These are phyloP conservation scores for Crotalus horridus DNA, from an alignment of 2,113 vertebrate genomes.

Conservation along the genomic window DNA sequence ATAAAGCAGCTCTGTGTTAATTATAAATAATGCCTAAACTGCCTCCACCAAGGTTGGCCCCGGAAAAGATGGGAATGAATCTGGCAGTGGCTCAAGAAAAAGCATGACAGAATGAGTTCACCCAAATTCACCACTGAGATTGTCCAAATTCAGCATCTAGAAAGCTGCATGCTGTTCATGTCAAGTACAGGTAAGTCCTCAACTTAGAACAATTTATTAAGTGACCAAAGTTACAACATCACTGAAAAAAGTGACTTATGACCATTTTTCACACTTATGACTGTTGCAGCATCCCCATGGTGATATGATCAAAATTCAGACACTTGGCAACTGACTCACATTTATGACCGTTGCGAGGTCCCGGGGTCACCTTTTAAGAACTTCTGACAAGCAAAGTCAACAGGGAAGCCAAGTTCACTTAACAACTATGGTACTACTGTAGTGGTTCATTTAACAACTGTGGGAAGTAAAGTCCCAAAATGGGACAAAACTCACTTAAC, in stretches of 20 bases:
- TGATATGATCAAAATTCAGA: neutral
- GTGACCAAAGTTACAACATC: neutral
- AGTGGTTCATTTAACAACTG: neutral
- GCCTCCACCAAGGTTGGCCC: neutral
- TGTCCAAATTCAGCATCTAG: neutral
- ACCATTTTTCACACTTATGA: neutral
- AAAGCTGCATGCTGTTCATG: neutral
- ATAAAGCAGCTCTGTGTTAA: conserved; percentile 45
- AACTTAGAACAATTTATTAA: neutral
- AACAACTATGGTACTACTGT: neutral
- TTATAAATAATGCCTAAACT: conserved; percentile 36
- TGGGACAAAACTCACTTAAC: neutral
- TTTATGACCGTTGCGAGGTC: neutral
- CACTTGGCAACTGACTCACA: neutral
- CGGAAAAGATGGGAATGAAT: neutral
- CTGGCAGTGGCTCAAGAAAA: neutral
- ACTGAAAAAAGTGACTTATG: neutral
- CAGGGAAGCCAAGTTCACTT: neutral
- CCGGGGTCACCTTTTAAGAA: neutral
- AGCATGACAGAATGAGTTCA: neutral
- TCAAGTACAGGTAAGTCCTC: neutral
- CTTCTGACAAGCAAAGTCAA: neutral
- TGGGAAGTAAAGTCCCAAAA: neutral
- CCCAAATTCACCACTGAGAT: neutral
- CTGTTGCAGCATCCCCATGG: neutral